phyloP scores from a whole-genome alignment of 2,797 vertebrate genomes.

The Rhinophrynus dorsalis region DNA sequence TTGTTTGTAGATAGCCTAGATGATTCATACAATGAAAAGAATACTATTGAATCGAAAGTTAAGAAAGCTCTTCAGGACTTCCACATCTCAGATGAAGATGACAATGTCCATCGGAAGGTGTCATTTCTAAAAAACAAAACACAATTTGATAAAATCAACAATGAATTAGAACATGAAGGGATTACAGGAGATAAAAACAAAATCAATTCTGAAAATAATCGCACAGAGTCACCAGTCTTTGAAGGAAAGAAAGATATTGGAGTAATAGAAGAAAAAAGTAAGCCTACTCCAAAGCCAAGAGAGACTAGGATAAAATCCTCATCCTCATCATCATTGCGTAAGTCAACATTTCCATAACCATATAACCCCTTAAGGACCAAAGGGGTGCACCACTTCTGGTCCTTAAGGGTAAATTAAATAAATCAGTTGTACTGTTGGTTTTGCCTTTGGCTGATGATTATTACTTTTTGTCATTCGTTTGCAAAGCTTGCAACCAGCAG shows the following conservation, averaged over 20 bases:
- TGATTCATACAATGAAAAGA: slow-evolving; percentile 53
- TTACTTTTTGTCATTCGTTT: too few species aligned
- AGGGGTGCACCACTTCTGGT: too few species aligned
- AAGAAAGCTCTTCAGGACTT: slow-evolving; percentile 68
- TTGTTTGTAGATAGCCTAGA: slow-evolving; percentile 65
- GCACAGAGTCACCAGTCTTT: not conserved
- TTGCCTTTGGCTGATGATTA: too few species aligned
- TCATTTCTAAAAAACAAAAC: slow-evolving; percentile 74
- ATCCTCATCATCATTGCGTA: too few species aligned
- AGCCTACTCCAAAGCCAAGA: slow-evolving; percentile 60
- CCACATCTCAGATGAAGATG: slow-evolving; percentile 72
- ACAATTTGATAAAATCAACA: slow-evolving; percentile 21
- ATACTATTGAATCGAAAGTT: slow-evolving; percentile 48
- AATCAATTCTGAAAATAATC: slow-evolving; percentile 7
- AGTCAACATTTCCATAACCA: too few species aligned
- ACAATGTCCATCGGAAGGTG: slow-evolving; percentile 65
- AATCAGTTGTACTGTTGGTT: too few species aligned
- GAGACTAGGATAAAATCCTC: slow-evolving; percentile 48
- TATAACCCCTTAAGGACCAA: too few species aligned
- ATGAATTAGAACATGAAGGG: slow-evolving; percentile 10
- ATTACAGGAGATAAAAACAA: not conserved
- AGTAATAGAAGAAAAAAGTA: slow-evolving; percentile 45
- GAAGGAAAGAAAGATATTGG: slow-evolving; percentile 19
- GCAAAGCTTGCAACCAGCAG: too few species aligned
- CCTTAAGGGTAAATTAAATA: too few species aligned